These are phyloP conservation scores for Spinus olivaceus DNA, from an alignment of 2,797 vertebrate species.

Conservation along the genomic window DNA sequence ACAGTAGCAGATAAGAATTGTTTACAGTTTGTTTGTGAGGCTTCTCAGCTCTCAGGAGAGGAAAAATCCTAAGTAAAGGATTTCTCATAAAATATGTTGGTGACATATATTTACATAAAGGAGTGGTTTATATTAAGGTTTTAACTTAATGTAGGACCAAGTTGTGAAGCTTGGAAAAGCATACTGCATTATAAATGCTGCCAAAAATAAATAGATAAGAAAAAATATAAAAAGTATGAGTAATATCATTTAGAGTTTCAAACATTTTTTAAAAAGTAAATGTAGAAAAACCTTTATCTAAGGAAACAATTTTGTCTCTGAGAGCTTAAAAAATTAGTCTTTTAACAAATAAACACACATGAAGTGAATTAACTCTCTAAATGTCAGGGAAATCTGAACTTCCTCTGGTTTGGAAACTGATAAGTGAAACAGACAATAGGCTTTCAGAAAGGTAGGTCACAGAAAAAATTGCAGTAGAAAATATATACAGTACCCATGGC, in stretches of 20 bases:
- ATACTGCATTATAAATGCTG: background rate
- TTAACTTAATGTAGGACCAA: background rate
- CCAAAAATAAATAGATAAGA: background rate
- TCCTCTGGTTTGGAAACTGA: background rate
- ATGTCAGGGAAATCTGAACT: background rate
- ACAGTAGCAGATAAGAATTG: no score
- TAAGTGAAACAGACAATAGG: background rate
- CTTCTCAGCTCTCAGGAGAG: no score
- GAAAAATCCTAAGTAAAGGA: no score
- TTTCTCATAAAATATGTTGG: no score
- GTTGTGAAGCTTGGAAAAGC: background rate
- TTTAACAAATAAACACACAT: background rate
- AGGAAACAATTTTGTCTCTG: background rate
- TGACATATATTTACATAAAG: no score
- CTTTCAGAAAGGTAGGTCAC: background rate
- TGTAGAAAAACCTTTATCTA: background rate
- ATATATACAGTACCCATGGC: background rate
- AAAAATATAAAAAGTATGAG: background rate
- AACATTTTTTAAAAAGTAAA: background rate
- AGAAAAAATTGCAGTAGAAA: background rate
- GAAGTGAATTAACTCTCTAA: background rate
- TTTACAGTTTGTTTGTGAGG: no score
- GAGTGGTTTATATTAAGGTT: background rate
- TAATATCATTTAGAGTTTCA: background rate
- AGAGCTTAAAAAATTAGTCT: rapidly evolving